Evolutionary conservation across 2,113 vertebrate genomes (phyloP).

Genomic region (human (Homo sapiens)): DNA sequence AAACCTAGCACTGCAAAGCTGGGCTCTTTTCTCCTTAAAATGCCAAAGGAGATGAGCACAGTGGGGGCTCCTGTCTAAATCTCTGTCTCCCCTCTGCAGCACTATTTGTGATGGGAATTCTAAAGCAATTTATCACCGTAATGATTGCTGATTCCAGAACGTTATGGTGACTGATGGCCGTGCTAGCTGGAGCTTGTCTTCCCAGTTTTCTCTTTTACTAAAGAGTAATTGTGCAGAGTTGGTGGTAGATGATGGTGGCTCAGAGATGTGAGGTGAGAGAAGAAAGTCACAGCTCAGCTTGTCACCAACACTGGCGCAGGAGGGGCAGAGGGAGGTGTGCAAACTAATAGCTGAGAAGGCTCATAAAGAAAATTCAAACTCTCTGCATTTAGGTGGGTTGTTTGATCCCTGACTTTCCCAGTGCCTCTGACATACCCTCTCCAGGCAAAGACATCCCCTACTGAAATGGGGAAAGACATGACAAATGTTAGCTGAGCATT

Average conservation of each 20-base stretch:
- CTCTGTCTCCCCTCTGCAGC: not conserved
- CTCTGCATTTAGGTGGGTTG: not conserved
- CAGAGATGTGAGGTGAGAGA: not conserved
- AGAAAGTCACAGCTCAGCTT: not conserved
- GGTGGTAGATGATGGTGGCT: not conserved
- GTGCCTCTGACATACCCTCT: not conserved
- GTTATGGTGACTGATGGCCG: not conserved
- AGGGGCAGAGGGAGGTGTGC: not conserved
- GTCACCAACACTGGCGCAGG: not conserved
- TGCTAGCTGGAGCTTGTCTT: not conserved
- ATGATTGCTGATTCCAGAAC: not conserved
- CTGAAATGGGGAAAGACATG: fast-evolving
- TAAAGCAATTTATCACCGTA: constrained; percentile 23
- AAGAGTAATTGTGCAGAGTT: not conserved
- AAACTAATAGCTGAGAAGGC: not conserved
- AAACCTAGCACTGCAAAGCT: fast-evolving
- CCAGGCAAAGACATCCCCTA: not conserved
- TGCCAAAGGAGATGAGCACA: not conserved
- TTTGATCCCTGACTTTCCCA: not conserved
- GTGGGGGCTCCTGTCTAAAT: not conserved
- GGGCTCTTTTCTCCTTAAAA: not conserved
- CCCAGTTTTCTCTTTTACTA: not conserved
- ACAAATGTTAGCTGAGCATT: not conserved
- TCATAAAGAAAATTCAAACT: not conserved
- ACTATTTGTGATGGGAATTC: not conserved